phyloP scores from a whole-genome alignment of 1,140 invertebrate genomes.

The Varroa destructor region DNA sequence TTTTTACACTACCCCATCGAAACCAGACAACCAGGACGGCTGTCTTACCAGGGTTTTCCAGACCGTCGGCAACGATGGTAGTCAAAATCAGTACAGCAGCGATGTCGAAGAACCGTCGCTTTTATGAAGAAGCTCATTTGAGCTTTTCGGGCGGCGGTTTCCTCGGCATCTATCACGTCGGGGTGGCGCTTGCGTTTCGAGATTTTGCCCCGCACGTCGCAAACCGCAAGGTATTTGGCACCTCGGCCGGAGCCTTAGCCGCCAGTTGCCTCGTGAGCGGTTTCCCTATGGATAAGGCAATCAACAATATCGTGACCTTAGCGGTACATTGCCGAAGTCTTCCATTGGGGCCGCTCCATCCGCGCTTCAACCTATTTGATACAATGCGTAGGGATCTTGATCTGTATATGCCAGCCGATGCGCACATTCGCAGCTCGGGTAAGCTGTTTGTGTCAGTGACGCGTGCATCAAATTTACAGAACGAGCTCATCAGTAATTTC shows the following conservation, averaged over 20 bases:
- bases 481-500: slow-evolving; percentile 85
- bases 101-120: too few relatives aligned
- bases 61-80: too few relatives aligned
- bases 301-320: slow-evolving; percentile 64
- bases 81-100: too few relatives aligned
- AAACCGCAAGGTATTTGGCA: slow-evolving; percentile 80
- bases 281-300: slow-evolving; percentile 68
- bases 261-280: slow-evolving; percentile 84
- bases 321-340: slow-evolving; percentile 68
- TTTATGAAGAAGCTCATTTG: slow-evolving; percentile 12
- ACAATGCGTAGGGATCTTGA: slow-evolving; percentile 67
- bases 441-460: slow-evolving; percentile 86
- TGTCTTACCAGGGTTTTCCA: too few relatives aligned
- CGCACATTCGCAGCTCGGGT: slow-evolving; percentile 72
- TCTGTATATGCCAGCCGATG: slow-evolving; percentile 75
- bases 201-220: slow-evolving; percentile 90
- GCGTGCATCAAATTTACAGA: slow-evolving; percentile 71
- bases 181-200: slow-evolving; percentile 85
- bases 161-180: slow-evolving; percentile 94
- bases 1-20: too few relatives aligned
- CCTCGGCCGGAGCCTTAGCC: slow-evolving; percentile 86
- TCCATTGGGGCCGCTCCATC: slow-evolving; percentile 83
- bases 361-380: slow-evolving; percentile 79
- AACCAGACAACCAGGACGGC: too few relatives aligned
- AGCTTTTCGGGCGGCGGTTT: slow-evolving; percentile 75